Evolutionary conservation across 2,888 invertebrate species (phyloP), one percentile per base, ranked within the genome.

Genomic region (Neelides folsomi): DNA sequence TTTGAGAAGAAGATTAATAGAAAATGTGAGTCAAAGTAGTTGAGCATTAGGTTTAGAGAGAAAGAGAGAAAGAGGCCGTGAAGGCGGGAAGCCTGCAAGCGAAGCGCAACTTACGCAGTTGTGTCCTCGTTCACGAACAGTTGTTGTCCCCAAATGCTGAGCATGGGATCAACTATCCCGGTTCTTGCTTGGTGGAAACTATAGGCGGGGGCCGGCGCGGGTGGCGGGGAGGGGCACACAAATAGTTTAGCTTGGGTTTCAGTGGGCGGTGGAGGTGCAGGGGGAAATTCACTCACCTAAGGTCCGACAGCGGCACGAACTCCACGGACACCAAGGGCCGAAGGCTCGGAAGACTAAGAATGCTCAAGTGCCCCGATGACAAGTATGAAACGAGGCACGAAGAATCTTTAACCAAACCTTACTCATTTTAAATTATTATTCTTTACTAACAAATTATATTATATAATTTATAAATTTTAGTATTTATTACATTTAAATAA

Each of bases 111-210:
- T 86, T 86, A 90, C 89, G 88, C 88, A 79, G 87, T 86, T 73
- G 88, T 87, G 79, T 90, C 89, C 83, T 89, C 89, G 83, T 87
- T 88, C 77, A 89, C 86, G 79, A 89, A 87, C 80, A 89, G 86
- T 82, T 89, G 89, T 79, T 90, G 89, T 77, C 89, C 90, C 90
- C 90, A 90, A 79, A 90, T 90, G 78, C 86, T 87, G 79, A 90
- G 86, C 88, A 90, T 89, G 78, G 89, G 90, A 81, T 90, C 89
- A 82, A 89, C 86, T 81, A 89, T 87, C 81, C 89, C 89, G 80
- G 86, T 86, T 82, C 87, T 88, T 70, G 27, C 27, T 27, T 27
- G 27, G 27, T 27, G 27, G 27, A 27, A 27, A 27, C 27, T 27
- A 27, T 27, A 27, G 4, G 27, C 27, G 27, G 27, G 27, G 27